These are phyloP conservation scores for Cryptoprocta ferox DNA, from an alignment of 2,797 vertebrate genomes.

Conservation along the genomic window DNA sequence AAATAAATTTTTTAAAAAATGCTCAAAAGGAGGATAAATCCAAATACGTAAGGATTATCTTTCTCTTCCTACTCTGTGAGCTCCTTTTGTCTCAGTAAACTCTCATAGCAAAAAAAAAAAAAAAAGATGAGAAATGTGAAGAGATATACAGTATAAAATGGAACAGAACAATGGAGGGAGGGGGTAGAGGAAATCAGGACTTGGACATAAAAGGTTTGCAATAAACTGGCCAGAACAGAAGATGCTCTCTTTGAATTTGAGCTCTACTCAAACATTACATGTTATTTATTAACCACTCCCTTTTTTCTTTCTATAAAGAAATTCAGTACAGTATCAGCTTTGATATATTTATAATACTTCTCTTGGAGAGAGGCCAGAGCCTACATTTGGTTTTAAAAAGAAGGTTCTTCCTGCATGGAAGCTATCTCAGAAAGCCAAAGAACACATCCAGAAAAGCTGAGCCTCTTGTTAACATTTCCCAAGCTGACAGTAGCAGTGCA, in stretches of 20 bases:
- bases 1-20: not conserved
- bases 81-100: not conserved
- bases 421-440: conserved; percentile 63
- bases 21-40: not conserved
- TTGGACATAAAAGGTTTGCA: not conserved
- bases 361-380: conserved; percentile 81
- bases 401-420: conserved; percentile 41
- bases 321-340: conserved; percentile 68
- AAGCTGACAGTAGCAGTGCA: conserved; percentile 76
- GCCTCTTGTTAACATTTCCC: conserved; percentile 83
- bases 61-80: not conserved
- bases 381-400: conserved; percentile 81
- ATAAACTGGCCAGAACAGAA: not conserved
- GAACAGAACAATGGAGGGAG: fast-evolving
- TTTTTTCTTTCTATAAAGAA: conserved; percentile 76
- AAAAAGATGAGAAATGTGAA: not conserved
- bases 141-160: not conserved
- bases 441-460: conserved; percentile 67
- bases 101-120: not conserved
- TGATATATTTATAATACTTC: conserved; percentile 71
- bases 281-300: conserved; percentile 30
- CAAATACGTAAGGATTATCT: not conserved
- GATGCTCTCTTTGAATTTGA: not conserved
- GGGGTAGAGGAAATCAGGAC: not conserved
- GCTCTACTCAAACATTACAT: not conserved